Evolutionary conservation across 2,113 vertebrate species (phyloP).

Genomic region (Melanerpes formicivorus): DNA sequence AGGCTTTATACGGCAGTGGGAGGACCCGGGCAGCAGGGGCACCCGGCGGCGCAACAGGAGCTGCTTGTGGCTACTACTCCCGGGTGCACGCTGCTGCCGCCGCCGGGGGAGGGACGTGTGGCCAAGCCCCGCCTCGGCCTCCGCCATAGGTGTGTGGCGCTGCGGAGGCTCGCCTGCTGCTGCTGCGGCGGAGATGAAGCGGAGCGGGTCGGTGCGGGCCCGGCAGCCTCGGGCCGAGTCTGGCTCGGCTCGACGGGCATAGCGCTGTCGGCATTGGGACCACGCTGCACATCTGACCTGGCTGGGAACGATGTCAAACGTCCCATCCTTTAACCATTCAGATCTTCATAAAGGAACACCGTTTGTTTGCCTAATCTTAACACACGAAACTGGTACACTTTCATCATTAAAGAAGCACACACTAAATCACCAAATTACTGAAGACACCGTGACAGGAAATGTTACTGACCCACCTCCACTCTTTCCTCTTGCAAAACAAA

Average conservation of each 20-base stretch:
- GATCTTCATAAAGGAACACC: not conserved
- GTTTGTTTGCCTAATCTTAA: not conserved
- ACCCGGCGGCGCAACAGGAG: not conserved
- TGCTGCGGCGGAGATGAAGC: not conserved
- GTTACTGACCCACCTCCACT: not conserved
- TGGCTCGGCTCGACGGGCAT: accelerated
- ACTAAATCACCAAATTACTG: not conserved
- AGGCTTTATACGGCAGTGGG: not conserved
- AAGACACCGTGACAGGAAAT: not conserved
- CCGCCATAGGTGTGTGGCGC: not conserved
- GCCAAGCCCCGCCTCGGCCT: not conserved
- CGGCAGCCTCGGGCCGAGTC: not conserved
- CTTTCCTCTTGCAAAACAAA: not conserved
- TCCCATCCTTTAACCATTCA: not conserved
- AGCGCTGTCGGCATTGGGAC: accelerated
- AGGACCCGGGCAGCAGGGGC: not conserved
- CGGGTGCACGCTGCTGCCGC: not conserved
- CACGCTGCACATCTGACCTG: accelerated
- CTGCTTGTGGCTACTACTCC: not conserved
- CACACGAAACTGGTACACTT: too few species aligned
- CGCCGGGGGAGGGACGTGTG: not conserved
- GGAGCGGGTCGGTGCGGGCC: not conserved
- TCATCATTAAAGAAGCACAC: not conserved
- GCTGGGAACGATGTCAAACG: accelerated
- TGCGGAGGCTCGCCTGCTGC: not conserved